Evolutionary conservation across 2,113 vertebrate genomes (phyloP).

Genomic region (Tinamus guttatus): DNA sequence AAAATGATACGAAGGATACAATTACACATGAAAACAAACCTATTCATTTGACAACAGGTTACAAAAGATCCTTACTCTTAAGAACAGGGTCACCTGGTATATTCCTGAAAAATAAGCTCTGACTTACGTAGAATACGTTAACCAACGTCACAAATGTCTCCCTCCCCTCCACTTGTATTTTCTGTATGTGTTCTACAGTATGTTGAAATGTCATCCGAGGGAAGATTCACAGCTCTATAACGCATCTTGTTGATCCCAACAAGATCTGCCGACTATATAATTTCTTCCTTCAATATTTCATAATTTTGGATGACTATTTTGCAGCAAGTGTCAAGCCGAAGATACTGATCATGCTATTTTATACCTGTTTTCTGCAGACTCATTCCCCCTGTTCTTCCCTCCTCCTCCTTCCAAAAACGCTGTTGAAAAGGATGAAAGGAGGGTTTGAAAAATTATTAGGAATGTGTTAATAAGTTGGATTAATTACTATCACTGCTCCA

Average conservation of each 20-base stretch:
- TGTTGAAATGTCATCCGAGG: neutral
- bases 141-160: neutral
- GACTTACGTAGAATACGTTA: accelerated
- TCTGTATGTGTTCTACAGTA: neutral
- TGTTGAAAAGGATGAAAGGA: neutral
- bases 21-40: neutral
- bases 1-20: neutral
- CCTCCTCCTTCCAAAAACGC: neutral
- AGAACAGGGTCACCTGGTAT: neutral
- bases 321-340: neutral
- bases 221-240: neutral
- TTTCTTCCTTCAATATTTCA: neutral
- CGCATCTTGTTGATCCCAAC: neutral
- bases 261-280: neutral
- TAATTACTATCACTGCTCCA: neutral
- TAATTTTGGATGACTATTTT: neutral
- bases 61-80: neutral
- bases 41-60: neutral
- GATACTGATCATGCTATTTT: neutral
- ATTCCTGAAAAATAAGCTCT: neutral
- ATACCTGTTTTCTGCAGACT: neutral
- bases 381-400: neutral
- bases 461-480: slow-evolving; percentile 20
- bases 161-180: neutral
- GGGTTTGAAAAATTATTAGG: neutral